phyloP scores from a whole-genome alignment of 2,888 invertebrate species.

The Neuroscelio doddi region DNA sequence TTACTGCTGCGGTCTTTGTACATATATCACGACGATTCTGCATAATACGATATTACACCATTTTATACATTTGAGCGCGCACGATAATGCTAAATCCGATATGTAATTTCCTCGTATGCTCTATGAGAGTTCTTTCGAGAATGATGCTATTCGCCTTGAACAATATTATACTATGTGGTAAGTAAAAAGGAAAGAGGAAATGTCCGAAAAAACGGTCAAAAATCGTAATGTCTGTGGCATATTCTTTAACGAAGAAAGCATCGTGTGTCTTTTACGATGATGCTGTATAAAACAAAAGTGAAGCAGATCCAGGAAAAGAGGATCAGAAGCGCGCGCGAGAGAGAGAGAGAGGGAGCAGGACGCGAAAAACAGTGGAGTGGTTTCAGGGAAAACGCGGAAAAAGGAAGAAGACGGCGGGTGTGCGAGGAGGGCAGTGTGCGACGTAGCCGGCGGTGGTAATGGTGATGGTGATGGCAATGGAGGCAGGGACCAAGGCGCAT shows the following conservation, averaged over 20 bases:
- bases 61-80: too few relatives aligned
- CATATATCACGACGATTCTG: too few relatives aligned
- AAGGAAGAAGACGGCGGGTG: conserved; percentile 27
- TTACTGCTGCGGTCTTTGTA: too few relatives aligned
- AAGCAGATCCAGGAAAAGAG: conserved; percentile 36
- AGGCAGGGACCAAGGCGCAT: conserved; percentile 49
- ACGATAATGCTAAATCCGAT: too few relatives aligned
- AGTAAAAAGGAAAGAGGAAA: too few relatives aligned
- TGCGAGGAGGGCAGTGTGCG: conserved; percentile 54
- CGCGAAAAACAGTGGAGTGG: conserved; percentile 13
- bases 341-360: conserved; percentile 20
- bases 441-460: conserved; percentile 51
- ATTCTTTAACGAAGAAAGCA: conserved; percentile 5
- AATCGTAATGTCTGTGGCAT: too few relatives aligned
- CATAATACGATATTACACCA: too few relatives aligned
- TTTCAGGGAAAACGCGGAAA: conserved; percentile 24
- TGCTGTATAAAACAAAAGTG: conserved; percentile 26
- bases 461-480: conserved; percentile 63
- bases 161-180: too few relatives aligned
- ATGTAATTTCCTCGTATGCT: too few relatives aligned
- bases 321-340: conserved; percentile 39
- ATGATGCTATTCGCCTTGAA: too few relatives aligned
- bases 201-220: too few relatives aligned
- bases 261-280: conserved; percentile 5
- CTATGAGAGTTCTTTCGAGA: too few relatives aligned